phyloP scores from a whole-genome alignment of 2,888 invertebrate genomes.

The Helobdella robusta region DNA sequence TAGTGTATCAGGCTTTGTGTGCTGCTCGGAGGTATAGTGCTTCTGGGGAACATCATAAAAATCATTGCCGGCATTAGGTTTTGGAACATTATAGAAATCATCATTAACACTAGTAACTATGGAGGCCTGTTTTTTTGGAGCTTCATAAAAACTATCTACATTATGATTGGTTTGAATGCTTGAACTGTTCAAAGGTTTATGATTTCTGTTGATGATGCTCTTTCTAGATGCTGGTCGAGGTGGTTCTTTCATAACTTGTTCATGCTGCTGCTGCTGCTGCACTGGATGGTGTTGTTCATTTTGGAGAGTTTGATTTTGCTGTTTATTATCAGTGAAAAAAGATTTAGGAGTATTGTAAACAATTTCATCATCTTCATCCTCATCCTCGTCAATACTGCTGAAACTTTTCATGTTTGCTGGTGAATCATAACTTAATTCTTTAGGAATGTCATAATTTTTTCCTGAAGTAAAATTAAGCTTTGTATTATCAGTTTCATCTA shows the following conservation, averaged over 20 bases:
- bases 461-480: neutral
- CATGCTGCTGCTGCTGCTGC: no score
- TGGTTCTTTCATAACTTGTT: neutral
- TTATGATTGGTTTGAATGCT: conserved; percentile 12
- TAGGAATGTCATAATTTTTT: conserved; percentile 12
- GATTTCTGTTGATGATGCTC: conserved; percentile 1
- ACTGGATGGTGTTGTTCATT: no score
- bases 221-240: neutral
- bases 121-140: neutral
- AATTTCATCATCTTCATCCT: neutral
- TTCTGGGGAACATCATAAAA: no score
- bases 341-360: conserved; percentile 7
- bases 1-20: no score
- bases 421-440: neutral
- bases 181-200: neutral
- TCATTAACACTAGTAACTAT: neutral
- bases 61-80: neutral
- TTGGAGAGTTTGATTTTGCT: no score
- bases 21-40: no score
- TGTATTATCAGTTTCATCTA: no score
- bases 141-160: neutral
- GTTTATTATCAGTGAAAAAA: neutral
- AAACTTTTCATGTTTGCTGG: neutral
- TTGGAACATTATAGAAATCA: conserved; percentile 12
- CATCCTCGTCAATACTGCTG: neutral